phyloP scores from a whole-genome alignment of 1,140 invertebrate species.

The Goniozus legneri region DNA sequence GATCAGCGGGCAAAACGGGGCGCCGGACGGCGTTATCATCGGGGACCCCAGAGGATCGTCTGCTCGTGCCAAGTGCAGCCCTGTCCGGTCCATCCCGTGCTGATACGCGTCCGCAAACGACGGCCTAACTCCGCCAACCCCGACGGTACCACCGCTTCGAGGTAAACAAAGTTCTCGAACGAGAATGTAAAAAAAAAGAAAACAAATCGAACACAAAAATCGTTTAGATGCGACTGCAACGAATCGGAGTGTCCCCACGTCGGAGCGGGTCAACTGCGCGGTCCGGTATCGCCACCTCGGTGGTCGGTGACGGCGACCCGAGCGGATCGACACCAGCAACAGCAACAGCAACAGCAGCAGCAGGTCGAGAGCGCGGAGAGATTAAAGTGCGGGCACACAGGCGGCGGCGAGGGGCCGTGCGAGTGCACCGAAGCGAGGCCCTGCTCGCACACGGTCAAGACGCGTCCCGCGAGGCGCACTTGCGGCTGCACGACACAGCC shows the following conservation, averaged over 20 bases:
- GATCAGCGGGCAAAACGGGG: constrained; percentile 39
- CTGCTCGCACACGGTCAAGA: constrained; percentile 40
- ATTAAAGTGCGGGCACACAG: constrained; percentile 25
- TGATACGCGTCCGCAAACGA: constrained; percentile 45
- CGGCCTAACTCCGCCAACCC: no score
- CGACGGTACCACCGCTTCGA: no score
- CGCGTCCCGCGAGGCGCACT: constrained; percentile 31
- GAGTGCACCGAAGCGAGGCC: constrained; percentile 36
- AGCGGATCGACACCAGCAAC: constrained; percentile 9
- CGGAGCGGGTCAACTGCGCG: constrained; percentile 17
- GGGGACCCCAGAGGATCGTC: constrained; percentile 47
- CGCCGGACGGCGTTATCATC: constrained; percentile 32
- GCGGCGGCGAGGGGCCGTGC: constrained; percentile 20
- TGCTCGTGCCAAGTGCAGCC: constrained; percentile 50
- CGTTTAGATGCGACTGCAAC: constrained; percentile 47
- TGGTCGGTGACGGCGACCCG: constrained; percentile 5
- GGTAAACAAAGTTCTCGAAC: no score
- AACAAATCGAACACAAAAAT: no score
- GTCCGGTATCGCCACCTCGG: constrained; percentile 13
- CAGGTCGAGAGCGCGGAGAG: constrained; percentile 32
- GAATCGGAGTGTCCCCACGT: constrained; percentile 36
- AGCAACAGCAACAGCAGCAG: constrained; percentile 15
- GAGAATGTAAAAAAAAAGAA: no score
- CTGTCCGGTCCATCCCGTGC: constrained; percentile 48
- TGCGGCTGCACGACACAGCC: constrained; percentile 40